Percentiles rank a stretch among this genome's conserved stretches.
These are phyloP conservation scores for Coturnix japonica DNA, from an alignment of 2,113 vertebrate species.

Conservation along the genomic window DNA sequence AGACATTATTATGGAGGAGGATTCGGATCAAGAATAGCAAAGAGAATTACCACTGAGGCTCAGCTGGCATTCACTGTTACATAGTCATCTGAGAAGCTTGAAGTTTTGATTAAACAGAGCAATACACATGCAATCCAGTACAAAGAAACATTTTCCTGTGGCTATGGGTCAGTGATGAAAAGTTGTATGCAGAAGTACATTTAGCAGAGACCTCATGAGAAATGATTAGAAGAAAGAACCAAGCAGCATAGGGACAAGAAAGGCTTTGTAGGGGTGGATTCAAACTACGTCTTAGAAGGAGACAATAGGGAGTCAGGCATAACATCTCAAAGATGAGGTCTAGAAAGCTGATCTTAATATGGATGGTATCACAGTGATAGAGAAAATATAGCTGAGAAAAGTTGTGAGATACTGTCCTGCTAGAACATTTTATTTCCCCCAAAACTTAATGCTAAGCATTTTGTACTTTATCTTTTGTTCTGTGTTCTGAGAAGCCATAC, in stretches of 20 bases:
- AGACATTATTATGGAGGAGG: not conserved
- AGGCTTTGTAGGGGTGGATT: not conserved
- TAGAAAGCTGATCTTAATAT: not conserved
- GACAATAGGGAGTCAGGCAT: not conserved
- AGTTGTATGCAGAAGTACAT: not conserved
- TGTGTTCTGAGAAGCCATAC: not conserved
- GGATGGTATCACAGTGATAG: not conserved
- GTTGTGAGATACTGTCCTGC: not conserved
- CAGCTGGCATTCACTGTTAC: not conserved
- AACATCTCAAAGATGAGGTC: not conserved
- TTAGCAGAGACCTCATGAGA: not conserved
- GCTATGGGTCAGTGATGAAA: not conserved
- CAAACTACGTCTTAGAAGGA: not conserved
- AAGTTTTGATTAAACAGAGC: not conserved
- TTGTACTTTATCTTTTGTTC: not conserved
- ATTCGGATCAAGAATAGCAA: slow-evolving; percentile 23
- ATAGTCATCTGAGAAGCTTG: not conserved
- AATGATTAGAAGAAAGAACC: not conserved
- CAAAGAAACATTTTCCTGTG: not conserved
- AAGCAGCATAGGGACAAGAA: not conserved
- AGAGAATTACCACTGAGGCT: not conserved
- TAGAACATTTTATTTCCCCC: not conserved
- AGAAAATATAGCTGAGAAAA: not conserved
- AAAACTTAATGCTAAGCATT: not conserved
- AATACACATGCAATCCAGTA: not conserved